Evolutionary conservation across 2,113 vertebrate genomes (phyloP).

Genomic region (Bungarus multicinctus): DNA sequence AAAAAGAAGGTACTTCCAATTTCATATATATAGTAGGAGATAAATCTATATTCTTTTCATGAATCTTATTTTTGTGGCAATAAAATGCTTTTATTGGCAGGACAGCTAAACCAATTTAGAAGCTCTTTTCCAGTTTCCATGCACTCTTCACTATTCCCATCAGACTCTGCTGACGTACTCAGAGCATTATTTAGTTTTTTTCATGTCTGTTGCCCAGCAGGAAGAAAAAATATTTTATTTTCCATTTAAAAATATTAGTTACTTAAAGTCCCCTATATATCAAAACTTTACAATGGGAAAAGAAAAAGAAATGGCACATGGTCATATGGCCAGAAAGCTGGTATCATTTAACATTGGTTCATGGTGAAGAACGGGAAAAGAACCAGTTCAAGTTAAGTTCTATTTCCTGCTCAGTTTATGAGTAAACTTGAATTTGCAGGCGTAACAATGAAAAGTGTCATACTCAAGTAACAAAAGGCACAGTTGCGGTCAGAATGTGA

Average conservation of each 20-base stretch:
- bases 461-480: conserved; percentile 48
- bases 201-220: not conserved
- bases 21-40: not conserved
- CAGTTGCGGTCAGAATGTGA: not conserved
- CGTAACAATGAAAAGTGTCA: conserved; percentile 50
- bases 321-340: conserved; percentile 55
- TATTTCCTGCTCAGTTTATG: not conserved
- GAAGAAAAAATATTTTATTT: not conserved
- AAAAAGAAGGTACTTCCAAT: not conserved
- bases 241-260: not conserved
- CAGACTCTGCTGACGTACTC: not conserved
- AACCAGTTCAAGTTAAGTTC: not conserved
- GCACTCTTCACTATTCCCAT: not conserved
- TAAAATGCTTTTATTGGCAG: not conserved
- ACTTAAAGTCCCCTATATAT: conserved; percentile 45
- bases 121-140: not conserved
- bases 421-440: not conserved
- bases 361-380: not conserved
- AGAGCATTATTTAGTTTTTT: not conserved
- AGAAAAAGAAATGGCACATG: conserved; percentile 43
- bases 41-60: not conserved
- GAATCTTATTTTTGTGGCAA: not conserved
- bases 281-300: conserved; percentile 45
- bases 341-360: not conserved
- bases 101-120: not conserved